Evolutionary conservation across 2,113 vertebrate genomes (phyloP).

Genomic region (Oplegnathus fasciatus): DNA sequence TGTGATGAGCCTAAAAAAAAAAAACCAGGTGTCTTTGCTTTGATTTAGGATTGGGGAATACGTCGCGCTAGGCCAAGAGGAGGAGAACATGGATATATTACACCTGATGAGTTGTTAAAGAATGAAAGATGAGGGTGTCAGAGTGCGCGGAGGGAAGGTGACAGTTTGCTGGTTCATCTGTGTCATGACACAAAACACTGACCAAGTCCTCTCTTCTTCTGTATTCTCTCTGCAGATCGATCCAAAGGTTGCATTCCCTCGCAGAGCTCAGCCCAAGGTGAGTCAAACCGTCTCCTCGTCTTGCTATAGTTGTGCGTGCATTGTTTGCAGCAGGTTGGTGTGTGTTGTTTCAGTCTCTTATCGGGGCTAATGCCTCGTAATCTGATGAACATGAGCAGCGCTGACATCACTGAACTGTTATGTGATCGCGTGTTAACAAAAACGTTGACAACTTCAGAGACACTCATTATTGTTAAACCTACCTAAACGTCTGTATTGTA

Average conservation of each 20-base stretch:
- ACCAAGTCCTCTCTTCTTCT: conserved; percentile 65
- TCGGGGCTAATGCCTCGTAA: conserved; percentile 63
- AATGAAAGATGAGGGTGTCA: conserved; percentile 13
- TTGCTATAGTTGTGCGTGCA: not conserved
- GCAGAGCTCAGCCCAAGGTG: conserved; percentile 99
- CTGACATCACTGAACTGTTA: conserved; percentile 51
- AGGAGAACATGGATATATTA: conserved; percentile 4
- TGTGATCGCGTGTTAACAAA: conserved; percentile 35
- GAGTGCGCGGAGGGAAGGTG: not conserved
- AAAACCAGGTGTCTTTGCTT: not conserved
- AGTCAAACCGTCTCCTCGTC: conserved; percentile 62
- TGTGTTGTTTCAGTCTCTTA: conserved; percentile 50
- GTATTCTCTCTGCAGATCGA: conserved; percentile 90
- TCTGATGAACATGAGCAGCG: conserved; percentile 56
- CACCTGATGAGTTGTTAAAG: conserved; percentile 15
- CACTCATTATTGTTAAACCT: conserved; percentile 3
- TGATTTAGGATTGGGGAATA: not conserved
- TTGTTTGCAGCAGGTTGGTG: conserved; percentile 33
- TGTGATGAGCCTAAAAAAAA: not conserved
- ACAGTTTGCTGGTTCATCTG: conserved; percentile 15
- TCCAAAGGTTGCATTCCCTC: conserved; percentile 98
- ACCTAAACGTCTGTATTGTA: conserved; percentile 7
- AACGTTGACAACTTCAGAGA: conserved; percentile 35
- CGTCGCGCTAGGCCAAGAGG: not conserved
- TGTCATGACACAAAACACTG: conserved; percentile 31